These are phyloP conservation scores for Ormyrus rosae DNA, from an alignment of 2,888 invertebrate species.

Conservation along the genomic window DNA sequence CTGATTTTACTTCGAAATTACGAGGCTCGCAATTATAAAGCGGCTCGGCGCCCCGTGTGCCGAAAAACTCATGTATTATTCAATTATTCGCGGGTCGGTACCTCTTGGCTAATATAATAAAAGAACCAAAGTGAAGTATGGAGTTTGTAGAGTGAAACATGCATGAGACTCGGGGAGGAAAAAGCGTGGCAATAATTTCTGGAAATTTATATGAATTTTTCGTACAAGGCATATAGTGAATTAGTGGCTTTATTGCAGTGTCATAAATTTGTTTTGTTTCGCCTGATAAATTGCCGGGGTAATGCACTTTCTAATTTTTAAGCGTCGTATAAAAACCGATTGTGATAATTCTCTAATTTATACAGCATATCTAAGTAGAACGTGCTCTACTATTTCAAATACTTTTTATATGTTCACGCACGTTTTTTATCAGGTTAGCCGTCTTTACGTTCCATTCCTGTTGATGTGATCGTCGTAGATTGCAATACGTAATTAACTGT, in stretches of 20 bases:
- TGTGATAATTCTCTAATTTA: too few species aligned
- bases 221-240: background rate
- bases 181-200: background rate
- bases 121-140: slow-evolving; percentile 12
- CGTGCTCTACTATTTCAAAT: too few species aligned
- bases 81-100: slow-evolving; percentile 32
- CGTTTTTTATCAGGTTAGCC: too few species aligned
- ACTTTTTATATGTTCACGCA: too few species aligned
- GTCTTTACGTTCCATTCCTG: too few species aligned
- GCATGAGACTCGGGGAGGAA: background rate
- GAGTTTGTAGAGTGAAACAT: background rate
- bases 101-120: background rate
- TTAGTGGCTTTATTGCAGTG: background rate
- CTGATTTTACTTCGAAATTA: slow-evolving; percentile 52
- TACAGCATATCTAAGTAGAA: too few species aligned
- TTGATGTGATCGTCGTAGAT: too few species aligned
- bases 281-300: too few species aligned
- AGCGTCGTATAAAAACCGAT: too few species aligned
- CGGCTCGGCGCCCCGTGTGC: too few species aligned
- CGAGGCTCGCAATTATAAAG: slow-evolving; percentile 40
- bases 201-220: slow-evolving; percentile 5
- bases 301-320: too few species aligned
- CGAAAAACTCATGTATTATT: slow-evolving; percentile 48
- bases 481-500: too few species aligned
- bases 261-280: background rate